Evolutionary conservation across 2,797 vertebrate genomes (phyloP).

Genomic region (Limnodromus scolopaceus): DNA sequence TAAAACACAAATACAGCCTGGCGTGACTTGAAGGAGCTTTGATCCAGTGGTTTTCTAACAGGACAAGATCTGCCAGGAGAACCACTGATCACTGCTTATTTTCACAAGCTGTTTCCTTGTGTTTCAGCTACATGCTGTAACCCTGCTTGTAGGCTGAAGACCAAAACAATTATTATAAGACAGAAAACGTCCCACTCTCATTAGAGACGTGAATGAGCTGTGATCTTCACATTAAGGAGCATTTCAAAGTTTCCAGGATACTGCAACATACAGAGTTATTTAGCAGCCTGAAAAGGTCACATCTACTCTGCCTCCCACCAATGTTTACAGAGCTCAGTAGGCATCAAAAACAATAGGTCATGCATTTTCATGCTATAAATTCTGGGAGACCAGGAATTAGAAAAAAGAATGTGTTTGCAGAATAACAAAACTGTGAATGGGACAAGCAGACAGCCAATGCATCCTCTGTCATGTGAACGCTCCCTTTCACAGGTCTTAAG

Average conservation of each 20-base stretch:
- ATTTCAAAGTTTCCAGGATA: constrained; percentile 44
- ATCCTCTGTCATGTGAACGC: not conserved
- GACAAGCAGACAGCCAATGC: not conserved
- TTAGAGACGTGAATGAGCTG: constrained; percentile 37
- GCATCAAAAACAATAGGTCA: not conserved
- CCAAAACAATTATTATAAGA: not conserved
- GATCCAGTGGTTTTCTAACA: not conserved
- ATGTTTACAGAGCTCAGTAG: constrained; percentile 1
- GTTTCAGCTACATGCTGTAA: not conserved
- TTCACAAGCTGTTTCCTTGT: not conserved
- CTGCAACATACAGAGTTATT: constrained; percentile 6
- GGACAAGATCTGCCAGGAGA: not conserved
- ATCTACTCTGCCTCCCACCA: constrained; percentile 8
- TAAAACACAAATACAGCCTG: not conserved
- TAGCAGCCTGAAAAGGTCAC: constrained; percentile 61
- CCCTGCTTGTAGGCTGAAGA: not conserved
- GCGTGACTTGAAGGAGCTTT: not conserved
- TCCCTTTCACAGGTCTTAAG: not conserved
- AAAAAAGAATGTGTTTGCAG: not conserved
- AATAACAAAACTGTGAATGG: not conserved
- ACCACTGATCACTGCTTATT: not conserved
- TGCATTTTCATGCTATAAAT: not conserved
- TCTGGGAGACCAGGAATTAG: not conserved
- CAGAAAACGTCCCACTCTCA: constrained; percentile 15
- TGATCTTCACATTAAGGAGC: constrained; percentile 18